phyloP scores from a whole-genome alignment of 1,140 invertebrate species.

The Heliothis subflexa region DNA sequence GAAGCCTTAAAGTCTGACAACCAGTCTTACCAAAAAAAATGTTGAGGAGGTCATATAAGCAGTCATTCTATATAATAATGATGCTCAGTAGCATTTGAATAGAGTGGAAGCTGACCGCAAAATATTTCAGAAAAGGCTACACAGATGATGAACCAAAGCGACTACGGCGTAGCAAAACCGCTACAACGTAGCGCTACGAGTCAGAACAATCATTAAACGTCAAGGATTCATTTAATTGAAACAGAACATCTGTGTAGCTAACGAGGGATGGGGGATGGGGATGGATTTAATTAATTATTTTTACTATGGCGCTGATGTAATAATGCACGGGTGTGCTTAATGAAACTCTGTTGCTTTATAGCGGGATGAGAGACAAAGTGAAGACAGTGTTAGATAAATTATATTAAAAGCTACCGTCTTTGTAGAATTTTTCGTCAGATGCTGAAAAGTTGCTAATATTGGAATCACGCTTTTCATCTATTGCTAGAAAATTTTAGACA shows the following conservation, averaged over 20 bases:
- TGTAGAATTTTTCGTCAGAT: too few species aligned
- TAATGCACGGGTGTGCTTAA: constrained; percentile 28
- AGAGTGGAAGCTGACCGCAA: too few species aligned
- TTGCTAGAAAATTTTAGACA: too few species aligned
- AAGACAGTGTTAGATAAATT: neutral
- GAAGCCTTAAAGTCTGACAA: too few species aligned
- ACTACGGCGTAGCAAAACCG: neutral
- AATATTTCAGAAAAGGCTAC: too few species aligned
- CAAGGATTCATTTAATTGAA: constrained; percentile 36
- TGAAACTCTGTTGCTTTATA: constrained; percentile 26
- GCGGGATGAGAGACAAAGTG: constrained; percentile 2
- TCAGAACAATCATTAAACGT: constrained; percentile 37
- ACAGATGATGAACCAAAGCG: neutral
- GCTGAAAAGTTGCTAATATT: too few species aligned
- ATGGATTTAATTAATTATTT: constrained; percentile 41
- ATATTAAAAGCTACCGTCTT: neutral
- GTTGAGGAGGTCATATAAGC: too few species aligned
- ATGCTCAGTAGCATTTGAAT: too few species aligned
- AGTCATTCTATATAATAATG: too few species aligned
- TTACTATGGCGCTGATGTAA: constrained; percentile 26
- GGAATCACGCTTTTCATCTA: too few species aligned
- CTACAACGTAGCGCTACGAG: neutral
- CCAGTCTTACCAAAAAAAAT: too few species aligned
- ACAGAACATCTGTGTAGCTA: constrained; percentile 40
- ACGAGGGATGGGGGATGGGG: neutral